Conservation (phyloP, 2,888 invertebrate species). For the Diloba caeruleocephala region DNA sequence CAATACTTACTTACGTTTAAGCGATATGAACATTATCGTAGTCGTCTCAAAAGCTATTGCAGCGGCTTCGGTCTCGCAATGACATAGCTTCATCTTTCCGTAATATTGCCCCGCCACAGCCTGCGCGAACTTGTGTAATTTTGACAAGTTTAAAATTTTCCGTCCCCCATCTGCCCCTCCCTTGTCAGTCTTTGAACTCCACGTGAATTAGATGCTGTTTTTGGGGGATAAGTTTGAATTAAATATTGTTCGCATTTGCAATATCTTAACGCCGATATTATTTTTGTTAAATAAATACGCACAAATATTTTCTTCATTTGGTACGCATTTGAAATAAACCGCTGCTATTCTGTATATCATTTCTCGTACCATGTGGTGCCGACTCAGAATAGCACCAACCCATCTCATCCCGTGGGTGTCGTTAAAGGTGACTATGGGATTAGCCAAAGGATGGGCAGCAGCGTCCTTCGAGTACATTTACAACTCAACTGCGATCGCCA, state of each 20-base stretch:
- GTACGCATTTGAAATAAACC: too few species aligned
- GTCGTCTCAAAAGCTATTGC: too few species aligned
- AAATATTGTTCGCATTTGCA: conserved; percentile 48
- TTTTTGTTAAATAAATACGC: neutral
- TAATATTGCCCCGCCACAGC: conserved; percentile 42
- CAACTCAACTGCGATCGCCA: too few species aligned
- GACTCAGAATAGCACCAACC: too few species aligned
- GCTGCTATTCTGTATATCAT: too few species aligned
- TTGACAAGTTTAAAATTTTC: conserved; percentile 57
- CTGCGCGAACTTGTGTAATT: conserved; percentile 56
- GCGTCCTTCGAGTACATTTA: too few species aligned
- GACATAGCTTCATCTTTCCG: conserved; percentile 12
- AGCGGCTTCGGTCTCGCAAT: neutral
- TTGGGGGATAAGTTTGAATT: conserved; percentile 34
- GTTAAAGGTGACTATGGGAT: too few species aligned
- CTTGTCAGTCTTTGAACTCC: conserved; percentile 56
- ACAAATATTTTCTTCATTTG: neutral
- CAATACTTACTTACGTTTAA: too few species aligned
- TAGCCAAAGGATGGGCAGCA: too few species aligned
- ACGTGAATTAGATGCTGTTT: conserved; percentile 55
- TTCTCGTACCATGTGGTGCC: too few species aligned
- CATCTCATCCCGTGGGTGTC: too few species aligned
- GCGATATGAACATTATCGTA: too few species aligned
- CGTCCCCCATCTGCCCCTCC: conserved; percentile 8
- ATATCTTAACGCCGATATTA: conserved; percentile 11